Evolutionary conservation across 2,113 vertebrate genomes (phyloP).

Genomic region (Oncorhynchus gorbuscha): DNA sequence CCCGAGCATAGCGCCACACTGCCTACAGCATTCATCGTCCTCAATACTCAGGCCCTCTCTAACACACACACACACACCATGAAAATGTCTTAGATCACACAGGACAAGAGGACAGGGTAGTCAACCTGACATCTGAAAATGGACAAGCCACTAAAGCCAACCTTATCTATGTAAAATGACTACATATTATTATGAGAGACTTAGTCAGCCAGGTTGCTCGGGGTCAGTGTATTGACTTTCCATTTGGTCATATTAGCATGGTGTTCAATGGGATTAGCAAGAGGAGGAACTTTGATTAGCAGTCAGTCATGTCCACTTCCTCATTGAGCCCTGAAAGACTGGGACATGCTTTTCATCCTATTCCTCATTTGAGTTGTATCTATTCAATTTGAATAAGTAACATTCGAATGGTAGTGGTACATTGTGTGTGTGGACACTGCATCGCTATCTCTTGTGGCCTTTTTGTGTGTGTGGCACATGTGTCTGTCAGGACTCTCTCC

Average conservation of each 20-base stretch:
- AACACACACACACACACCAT: slow-evolving; percentile 11
- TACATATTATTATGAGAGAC: too few species aligned
- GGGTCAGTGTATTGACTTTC: slow-evolving; percentile 54
- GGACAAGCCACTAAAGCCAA: too few species aligned
- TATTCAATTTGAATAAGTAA: neutral
- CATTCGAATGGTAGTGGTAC: neutral
- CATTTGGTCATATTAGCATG: slow-evolving; percentile 53
- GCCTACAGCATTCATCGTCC: slow-evolving; percentile 56
- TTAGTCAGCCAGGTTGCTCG: slow-evolving; percentile 24
- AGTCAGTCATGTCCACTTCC: neutral
- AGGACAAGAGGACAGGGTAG: neutral
- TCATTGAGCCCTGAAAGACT: neutral
- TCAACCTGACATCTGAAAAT: neutral
- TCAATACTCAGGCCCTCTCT: slow-evolving; percentile 57
- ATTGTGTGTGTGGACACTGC: slow-evolving; percentile 9
- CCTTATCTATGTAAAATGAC: too few species aligned
- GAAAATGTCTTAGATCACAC: slow-evolving; percentile 44
- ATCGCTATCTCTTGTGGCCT: slow-evolving; percentile 46
- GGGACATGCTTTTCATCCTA: too few species aligned
- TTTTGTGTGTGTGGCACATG: neutral
- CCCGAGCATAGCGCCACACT: slow-evolving; percentile 18
- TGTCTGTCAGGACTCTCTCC: neutral
- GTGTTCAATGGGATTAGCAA: neutral
- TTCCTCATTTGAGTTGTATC: neutral
- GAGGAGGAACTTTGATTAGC: neutral